These are phyloP conservation scores for Corynorhinus townsendii DNA, from an alignment of 2,113 vertebrate genomes.

Conservation along the genomic window DNA sequence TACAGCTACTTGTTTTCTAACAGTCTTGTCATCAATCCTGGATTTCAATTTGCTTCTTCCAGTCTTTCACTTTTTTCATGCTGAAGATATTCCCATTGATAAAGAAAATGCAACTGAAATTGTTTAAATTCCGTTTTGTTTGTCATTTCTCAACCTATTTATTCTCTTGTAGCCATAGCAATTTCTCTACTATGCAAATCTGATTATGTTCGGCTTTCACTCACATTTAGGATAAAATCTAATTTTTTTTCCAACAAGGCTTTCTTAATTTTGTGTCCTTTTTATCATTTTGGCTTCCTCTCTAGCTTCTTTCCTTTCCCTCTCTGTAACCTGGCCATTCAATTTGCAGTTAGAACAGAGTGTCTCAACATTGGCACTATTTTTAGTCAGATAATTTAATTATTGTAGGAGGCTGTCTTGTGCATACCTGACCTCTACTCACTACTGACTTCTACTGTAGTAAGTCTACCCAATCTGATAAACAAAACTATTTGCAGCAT, in stretches of 20 bases:
- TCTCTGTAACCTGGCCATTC: not conserved
- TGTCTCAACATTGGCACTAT: not conserved
- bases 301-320: not conserved
- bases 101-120: constrained; percentile 11
- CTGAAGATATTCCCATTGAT: constrained; percentile 26
- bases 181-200: not conserved
- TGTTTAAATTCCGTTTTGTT: not conserved
- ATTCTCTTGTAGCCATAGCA: not conserved
- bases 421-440: not conserved
- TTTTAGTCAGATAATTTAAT: not conserved
- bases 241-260: not conserved
- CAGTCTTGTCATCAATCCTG: not conserved
- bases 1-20: not conserved
- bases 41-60: not conserved
- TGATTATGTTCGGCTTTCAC: not conserved
- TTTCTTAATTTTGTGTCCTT: not conserved
- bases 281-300: not conserved
- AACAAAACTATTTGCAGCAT: not conserved
- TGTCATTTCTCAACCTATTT: not conserved
- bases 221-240: not conserved
- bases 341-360: not conserved
- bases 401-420: not conserved
- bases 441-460: too few relatives aligned
- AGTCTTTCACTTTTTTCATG: not conserved
- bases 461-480: not conserved